Conservation (phyloP, 1,140 invertebrate genomes). For the Meloidogyne floridensis region DNA sequence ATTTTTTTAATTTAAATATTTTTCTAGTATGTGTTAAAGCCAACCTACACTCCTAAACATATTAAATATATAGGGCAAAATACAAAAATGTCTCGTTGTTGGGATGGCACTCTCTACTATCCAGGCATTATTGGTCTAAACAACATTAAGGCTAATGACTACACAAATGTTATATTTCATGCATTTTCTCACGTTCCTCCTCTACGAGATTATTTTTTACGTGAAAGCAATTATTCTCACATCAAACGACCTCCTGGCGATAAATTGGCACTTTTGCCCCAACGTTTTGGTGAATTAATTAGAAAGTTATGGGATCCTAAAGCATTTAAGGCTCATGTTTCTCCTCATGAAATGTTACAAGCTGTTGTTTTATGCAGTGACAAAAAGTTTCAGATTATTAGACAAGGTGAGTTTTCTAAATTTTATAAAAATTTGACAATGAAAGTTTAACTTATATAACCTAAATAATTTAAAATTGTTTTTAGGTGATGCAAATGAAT, state of each 20-base stretch:
- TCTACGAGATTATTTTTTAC: constrained; percentile 88
- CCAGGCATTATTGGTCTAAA: constrained; percentile 86
- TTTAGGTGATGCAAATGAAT: constrained; percentile 91
- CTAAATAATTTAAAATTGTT: constrained; percentile 21
- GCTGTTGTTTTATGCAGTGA: constrained; percentile 96
- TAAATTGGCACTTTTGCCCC: constrained; percentile 80
- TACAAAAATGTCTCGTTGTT: constrained; percentile 86
- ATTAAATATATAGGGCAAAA: constrained; percentile 80
- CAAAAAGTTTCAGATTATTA: constrained; percentile 96
- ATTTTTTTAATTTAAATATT: not conserved
- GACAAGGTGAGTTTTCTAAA: constrained; percentile 72
- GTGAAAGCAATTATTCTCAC: constrained; percentile 85
- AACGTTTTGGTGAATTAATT: constrained; percentile 94
- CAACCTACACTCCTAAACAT: constrained; percentile 83
- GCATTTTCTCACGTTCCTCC: constrained; percentile 90
- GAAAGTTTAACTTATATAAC: not conserved
- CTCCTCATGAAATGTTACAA: constrained; percentile 99
- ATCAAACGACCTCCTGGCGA: constrained; percentile 89
- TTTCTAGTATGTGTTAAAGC: constrained; percentile 89
- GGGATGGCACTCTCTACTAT: constrained; percentile 92
- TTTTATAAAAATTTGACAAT: not conserved
- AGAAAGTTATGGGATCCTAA: constrained; percentile 97
- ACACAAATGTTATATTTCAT: constrained; percentile 96
- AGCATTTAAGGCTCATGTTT: constrained; percentile 99
- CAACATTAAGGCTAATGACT: constrained; percentile 99